Base-by-base conservation (phyloP, 2,113 vertebrate genomes). In the Cygnus buccinator region DNA sequence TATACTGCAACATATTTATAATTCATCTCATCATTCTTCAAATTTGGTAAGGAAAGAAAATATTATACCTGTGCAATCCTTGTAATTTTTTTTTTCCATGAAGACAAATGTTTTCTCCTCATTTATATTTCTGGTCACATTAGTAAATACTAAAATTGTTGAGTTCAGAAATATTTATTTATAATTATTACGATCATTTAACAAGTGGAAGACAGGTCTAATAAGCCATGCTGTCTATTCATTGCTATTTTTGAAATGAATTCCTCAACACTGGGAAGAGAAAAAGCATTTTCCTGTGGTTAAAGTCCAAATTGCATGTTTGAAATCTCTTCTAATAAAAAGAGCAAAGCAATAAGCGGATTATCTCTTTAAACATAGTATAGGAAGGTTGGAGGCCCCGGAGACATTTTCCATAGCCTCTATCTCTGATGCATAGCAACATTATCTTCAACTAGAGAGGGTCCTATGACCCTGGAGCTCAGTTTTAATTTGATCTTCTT, bases 301-400 rank as follows among this genome's bases (percentile, higher is more conserved):
- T 95, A 91, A 95, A 91, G 91, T 95, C 89, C 93, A 96, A 92
- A 95, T 81, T 96, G 88, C 78, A 90, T 80, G 91, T 95, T 82
- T 94, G 90, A 96, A 95, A 89, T 93, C 87, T 95, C 80, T 92
- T 93, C 84, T 94, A 94, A 93, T 95, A 96, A 93, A 96, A 97
- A 96, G 84, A 95, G 90, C 78, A 90, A 96, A 94, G 95, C 93
- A 95, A 80, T 97, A 97, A 97, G 94, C 71, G 83, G 93, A 96
- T 96, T 96, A 96, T 96, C 91, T 96, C 90, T 97, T 95, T 95
- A 95, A 96, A 95, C 78, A 95, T 92, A 94, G 91, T 93, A 95
- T 96, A 94, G 96, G 91, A 96, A 95, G 89, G 90, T 71, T 96
- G 92, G 77, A 94, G 81, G 89, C 87, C 94, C 92, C 0, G 31